A percentile compares a stretch with the other conserved stretches of the same genome.
Evolutionary conservation across 2,888 invertebrate genomes (phyloP).

Genomic region (Amblyjoppa fuscipennis): DNA sequence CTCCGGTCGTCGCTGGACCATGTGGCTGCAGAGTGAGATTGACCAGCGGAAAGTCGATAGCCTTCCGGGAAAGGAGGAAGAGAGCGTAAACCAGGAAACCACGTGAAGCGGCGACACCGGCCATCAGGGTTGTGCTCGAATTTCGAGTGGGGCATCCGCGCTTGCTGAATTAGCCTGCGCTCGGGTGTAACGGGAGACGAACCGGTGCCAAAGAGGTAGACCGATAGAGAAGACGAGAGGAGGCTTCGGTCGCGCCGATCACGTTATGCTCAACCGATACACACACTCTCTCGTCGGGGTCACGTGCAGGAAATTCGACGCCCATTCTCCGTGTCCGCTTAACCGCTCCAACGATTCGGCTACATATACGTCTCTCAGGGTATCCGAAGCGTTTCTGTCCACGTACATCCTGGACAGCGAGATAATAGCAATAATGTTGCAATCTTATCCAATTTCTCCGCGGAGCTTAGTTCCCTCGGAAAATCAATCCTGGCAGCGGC

Average conservation of each 20-base stretch:
- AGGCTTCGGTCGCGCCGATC: slow-evolving; percentile 44
- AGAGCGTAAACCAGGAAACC: background rate
- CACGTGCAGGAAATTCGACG: slow-evolving; percentile 51
- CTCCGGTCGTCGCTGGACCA: background rate
- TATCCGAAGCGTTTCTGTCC: slow-evolving; percentile 56
- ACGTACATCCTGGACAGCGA: slow-evolving; percentile 21
- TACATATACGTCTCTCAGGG: slow-evolving; percentile 29
- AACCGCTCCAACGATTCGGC: slow-evolving; percentile 56
- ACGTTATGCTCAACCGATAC: slow-evolving; percentile 31
- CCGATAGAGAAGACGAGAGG: slow-evolving; percentile 10
- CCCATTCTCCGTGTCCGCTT: slow-evolving; percentile 9
- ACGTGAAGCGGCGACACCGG: slow-evolving; percentile 61
- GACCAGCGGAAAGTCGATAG: slow-evolving; percentile 3
- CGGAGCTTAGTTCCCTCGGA: background rate
- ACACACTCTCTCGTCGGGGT: slow-evolving; percentile 19
- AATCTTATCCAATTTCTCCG: slow-evolving; percentile 56
- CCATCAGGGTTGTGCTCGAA: slow-evolving; percentile 76
- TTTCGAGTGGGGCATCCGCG: slow-evolving; percentile 75
- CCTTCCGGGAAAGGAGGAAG: background rate
- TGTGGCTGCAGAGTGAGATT: slow-evolving; percentile 2
- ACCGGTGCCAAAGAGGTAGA: slow-evolving; percentile 29
- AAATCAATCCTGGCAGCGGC: slow-evolving; percentile 46
- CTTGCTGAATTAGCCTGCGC: slow-evolving; percentile 59
- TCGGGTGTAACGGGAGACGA: slow-evolving; percentile 63
- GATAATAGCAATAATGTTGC: slow-evolving; percentile 57